Percentiles rank a stretch among this genome's conserved stretches.
These are phyloP conservation scores for Eupithecia vulgata DNA, from an alignment of 2,888 invertebrate genomes.

Conservation along the genomic window DNA sequence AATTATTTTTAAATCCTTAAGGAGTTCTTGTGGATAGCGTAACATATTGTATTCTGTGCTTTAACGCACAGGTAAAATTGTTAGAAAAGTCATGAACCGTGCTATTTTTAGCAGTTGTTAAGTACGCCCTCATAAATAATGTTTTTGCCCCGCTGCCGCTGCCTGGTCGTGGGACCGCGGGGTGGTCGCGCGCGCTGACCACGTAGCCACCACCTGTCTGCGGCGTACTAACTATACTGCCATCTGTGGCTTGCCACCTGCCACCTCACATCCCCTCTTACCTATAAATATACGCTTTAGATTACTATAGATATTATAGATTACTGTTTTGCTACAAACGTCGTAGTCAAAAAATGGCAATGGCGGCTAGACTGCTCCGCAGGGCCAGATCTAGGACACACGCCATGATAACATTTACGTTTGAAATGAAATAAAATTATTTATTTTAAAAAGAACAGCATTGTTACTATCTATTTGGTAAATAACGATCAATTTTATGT, in stretches of 20 bases:
- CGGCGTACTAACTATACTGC: background rate
- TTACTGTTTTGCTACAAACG: background rate
- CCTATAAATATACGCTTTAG: background rate
- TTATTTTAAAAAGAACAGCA: background rate
- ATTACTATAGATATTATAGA: background rate
- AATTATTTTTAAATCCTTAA: background rate
- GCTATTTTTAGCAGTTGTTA: conserved; percentile 28
- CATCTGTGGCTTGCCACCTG: background rate
- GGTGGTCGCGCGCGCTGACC: conserved; percentile 19
- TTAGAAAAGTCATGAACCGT: conserved; percentile 10
- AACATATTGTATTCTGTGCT: background rate
- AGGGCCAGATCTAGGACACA: background rate
- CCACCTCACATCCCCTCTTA: background rate
- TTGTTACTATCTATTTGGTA: background rate
- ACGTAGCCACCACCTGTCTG: conserved; percentile 24
- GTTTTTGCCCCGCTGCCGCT: conserved; percentile 26
- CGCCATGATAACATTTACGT: background rate
- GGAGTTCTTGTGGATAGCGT: background rate
- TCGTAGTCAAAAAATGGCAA: background rate
- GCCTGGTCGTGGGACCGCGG: conserved; percentile 26
- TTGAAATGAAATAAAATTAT: background rate
- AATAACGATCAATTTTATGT: too few relatives aligned
- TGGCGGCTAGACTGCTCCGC: background rate
- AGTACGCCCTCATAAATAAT: conserved; percentile 25
- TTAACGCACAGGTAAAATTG: background rate